Conservation (phyloP, 1,140 invertebrate species). For the Lepeophtheirus salmonis region DNA sequence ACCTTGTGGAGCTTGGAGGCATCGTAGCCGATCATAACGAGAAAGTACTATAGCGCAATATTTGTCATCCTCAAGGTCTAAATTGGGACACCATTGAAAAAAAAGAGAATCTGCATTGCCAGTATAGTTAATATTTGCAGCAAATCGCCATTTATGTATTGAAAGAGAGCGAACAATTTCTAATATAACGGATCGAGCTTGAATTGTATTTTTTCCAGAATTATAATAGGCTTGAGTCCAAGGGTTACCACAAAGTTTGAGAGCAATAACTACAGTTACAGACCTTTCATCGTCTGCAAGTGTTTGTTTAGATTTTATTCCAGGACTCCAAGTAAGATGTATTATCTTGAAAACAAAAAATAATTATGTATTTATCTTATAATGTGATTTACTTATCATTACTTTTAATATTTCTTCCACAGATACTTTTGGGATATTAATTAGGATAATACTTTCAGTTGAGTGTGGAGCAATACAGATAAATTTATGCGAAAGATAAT, state of each 20-base stretch:
- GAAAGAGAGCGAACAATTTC: constrained; percentile 9
- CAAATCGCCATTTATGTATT: constrained; percentile 8
- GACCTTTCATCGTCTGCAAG: constrained; percentile 7
- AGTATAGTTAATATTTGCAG: constrained; percentile 7
- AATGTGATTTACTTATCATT: no score
- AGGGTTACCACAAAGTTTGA: constrained; percentile 6
- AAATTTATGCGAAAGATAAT: no score
- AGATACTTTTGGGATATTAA: no score
- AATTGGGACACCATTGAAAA: constrained; percentile 17
- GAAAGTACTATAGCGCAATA: constrained; percentile 7
- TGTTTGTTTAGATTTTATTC: constrained; percentile 14
- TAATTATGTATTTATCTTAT: no score
- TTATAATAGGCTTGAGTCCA: constrained; percentile 13
- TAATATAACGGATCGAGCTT: constrained; percentile 9
- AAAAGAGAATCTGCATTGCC: constrained; percentile 8
- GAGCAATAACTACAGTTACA: constrained; percentile 1
- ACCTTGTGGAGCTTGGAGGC: neutral
- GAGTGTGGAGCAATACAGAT: no score
- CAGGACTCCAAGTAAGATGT: constrained; percentile 13
- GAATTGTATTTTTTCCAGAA: constrained; percentile 10
- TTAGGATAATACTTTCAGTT: no score
- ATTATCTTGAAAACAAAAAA: constrained; percentile 12
- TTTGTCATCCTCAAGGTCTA: constrained; percentile 11
- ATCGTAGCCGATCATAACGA: constrained; percentile 8
- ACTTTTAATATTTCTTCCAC: no score